These are phyloP conservation scores for Ectemnius continuus DNA, from an alignment of 2,888 invertebrate genomes.

Conservation along the genomic window DNA sequence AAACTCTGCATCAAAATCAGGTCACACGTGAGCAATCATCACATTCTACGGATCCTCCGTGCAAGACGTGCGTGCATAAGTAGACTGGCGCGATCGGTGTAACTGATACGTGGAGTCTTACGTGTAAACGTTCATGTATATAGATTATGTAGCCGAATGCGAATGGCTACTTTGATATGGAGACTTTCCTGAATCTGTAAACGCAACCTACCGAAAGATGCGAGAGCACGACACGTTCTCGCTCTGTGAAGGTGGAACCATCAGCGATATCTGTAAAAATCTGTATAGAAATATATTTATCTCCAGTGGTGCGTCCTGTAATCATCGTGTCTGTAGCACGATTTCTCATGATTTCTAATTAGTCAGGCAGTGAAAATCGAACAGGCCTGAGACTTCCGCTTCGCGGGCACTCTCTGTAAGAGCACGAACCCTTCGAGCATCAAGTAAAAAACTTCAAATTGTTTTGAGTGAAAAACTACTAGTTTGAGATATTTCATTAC, in stretches of 20 bases:
- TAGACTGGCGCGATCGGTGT: constrained; percentile 23
- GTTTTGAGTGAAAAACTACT: no score
- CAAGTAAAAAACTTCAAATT: no score
- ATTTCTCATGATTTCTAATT: constrained; percentile 45
- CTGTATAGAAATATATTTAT: constrained; percentile 43
- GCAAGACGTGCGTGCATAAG: constrained; percentile 16
- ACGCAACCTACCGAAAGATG: constrained; percentile 3
- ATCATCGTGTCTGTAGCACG: constrained; percentile 33
- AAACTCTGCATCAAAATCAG: no score
- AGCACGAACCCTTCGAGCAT: no score
- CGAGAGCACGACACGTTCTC: constrained; percentile 8
- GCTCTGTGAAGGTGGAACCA: neutral
- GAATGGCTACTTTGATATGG: constrained; percentile 45
- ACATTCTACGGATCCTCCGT: neutral
- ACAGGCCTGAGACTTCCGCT: constrained; percentile 32
- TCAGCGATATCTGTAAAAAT: constrained; percentile 38
- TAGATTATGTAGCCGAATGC: constrained; percentile 31
- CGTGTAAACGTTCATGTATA: constrained; percentile 32
- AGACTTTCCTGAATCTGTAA: constrained; percentile 47
- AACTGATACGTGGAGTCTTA: constrained; percentile 24
- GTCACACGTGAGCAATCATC: constrained; percentile 16
- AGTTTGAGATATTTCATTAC: no score
- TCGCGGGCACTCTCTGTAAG: constrained; percentile 12
- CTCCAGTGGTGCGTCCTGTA: constrained; percentile 38
- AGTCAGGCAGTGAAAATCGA: constrained; percentile 22